A percentile compares a stretch with the other conserved stretches of the same genome.
Evolutionary conservation across 1,140 invertebrate genomes (phyloP).

Genomic region (Drosophila varians): DNA sequence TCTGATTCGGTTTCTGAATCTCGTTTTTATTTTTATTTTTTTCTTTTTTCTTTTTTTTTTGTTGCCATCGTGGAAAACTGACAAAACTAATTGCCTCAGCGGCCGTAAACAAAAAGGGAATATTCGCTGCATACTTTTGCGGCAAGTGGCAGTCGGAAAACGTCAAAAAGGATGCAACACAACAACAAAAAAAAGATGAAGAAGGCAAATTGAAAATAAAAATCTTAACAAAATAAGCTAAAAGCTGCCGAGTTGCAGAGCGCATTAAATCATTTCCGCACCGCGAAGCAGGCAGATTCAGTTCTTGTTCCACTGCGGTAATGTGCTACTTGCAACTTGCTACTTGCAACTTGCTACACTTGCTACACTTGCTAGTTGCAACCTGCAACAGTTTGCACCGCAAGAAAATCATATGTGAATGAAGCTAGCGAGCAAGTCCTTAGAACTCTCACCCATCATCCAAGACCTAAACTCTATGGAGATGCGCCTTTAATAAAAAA

Average conservation of each 20-base stretch:
- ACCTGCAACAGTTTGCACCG: slow-evolving; percentile 15
- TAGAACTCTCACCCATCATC: neutral
- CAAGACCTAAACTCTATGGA: no score
- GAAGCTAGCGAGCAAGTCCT: neutral
- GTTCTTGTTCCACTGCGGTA: slow-evolving; percentile 15
- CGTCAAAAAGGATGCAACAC: neutral
- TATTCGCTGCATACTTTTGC: slow-evolving; percentile 56
- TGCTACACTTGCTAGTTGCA: slow-evolving; percentile 31
- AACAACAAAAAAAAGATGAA: slow-evolving; percentile 1
- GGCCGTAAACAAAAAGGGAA: slow-evolving; percentile 55
- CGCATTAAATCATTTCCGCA: slow-evolving; percentile 81
- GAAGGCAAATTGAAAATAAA: slow-evolving; percentile 48
- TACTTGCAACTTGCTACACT: slow-evolving; percentile 24
- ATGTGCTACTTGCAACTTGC: slow-evolving; percentile 22
- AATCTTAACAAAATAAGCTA: slow-evolving; percentile 78
- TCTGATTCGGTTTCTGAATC: neutral
- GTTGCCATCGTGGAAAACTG: slow-evolving; percentile 16
- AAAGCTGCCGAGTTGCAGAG: slow-evolving; percentile 72
- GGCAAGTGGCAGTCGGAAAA: slow-evolving; percentile 25
- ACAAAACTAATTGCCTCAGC: slow-evolving; percentile 74
- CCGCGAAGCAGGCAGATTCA: slow-evolving; percentile 63
- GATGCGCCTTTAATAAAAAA: neutral
- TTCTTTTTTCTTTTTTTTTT: neutral
- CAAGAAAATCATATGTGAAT: neutral
- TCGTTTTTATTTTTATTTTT: neutral